Evolutionary conservation across 2,888 invertebrate genomes (phyloP).

Genomic region (Dione vanillae): DNA sequence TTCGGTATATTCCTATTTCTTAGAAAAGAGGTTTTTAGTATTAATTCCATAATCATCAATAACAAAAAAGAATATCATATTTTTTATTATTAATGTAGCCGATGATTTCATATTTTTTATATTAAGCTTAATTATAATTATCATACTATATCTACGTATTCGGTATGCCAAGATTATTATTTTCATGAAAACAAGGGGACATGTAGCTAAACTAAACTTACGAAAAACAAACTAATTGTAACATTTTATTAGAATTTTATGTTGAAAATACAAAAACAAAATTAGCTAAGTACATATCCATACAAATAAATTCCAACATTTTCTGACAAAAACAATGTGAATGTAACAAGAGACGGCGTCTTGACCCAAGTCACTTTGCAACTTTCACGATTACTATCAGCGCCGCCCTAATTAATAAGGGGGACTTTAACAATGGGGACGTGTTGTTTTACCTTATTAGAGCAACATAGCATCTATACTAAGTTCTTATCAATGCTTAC

Average conservation of each 20-base stretch:
- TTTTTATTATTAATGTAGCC: not conserved
- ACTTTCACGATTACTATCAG: conserved; percentile 43
- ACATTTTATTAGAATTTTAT: not conserved
- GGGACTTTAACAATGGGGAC: conserved; percentile 43
- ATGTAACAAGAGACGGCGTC: conserved; percentile 26
- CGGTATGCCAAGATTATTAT: too few species aligned
- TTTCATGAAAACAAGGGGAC: too few species aligned
- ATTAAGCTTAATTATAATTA: too few species aligned
- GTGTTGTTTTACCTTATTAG: conserved; percentile 40
- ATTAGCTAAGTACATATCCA: not conserved
- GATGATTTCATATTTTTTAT: too few species aligned
- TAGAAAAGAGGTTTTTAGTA: conserved; percentile 1
- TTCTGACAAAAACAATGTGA: conserved; percentile 11
- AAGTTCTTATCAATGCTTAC: not conserved
- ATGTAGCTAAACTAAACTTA: too few species aligned
- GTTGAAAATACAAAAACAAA: not conserved
- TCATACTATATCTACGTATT: too few species aligned
- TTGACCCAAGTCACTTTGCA: conserved; percentile 34
- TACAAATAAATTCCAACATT: conserved; percentile 10
- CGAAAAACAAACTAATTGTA: too few species aligned
- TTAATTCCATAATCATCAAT: not conserved
- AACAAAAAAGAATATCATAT: too few species aligned
- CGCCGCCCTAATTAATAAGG: conserved; percentile 46
- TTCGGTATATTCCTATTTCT: not conserved
- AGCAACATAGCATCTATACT: conserved; percentile 1